phyloP scores from a whole-genome alignment of 1,140 invertebrate genomes.

The Vanessa atalanta region DNA sequence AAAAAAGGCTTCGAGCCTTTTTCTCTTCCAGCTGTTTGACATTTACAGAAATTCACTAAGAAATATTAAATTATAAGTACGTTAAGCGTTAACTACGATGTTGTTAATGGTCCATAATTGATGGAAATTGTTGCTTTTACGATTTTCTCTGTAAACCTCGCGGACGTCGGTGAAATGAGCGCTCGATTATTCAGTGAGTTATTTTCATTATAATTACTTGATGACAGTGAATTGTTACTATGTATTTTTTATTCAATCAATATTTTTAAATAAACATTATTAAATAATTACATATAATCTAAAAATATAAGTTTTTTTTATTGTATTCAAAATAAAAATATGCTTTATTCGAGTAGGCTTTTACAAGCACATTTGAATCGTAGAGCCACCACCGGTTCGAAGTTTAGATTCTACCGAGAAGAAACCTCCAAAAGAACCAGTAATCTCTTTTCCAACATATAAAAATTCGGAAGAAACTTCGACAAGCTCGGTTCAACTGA shows the following conservation, averaged over 20 bases:
- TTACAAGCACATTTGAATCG: no score
- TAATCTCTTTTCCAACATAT: no score
- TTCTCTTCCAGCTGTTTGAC: no score
- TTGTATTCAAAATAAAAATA: no score
- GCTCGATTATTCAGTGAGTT: constrained; percentile 23
- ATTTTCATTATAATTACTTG: constrained; percentile 7
- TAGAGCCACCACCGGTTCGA: no score
- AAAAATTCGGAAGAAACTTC: no score
- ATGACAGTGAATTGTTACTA: background rate
- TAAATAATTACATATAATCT: no score
- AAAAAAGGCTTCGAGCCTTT: no score
- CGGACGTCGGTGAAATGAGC: constrained; percentile 14
- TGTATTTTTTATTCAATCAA: background rate
- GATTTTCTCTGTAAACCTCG: constrained; percentile 13
- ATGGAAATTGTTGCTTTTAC: constrained; percentile 28
- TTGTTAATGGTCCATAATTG: constrained; percentile 31
- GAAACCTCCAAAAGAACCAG: no score
- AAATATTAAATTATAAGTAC: constrained; percentile 13
- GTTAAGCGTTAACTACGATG: background rate
- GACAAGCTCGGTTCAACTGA: no score
- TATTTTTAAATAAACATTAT: background rate
- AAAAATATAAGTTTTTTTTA: background rate
- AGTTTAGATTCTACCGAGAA: no score
- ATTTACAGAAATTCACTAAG: background rate
- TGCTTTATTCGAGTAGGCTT: no score